Conservation (phyloP, 1,140 invertebrate genomes). For the Aphidius gifuensis region DNA sequence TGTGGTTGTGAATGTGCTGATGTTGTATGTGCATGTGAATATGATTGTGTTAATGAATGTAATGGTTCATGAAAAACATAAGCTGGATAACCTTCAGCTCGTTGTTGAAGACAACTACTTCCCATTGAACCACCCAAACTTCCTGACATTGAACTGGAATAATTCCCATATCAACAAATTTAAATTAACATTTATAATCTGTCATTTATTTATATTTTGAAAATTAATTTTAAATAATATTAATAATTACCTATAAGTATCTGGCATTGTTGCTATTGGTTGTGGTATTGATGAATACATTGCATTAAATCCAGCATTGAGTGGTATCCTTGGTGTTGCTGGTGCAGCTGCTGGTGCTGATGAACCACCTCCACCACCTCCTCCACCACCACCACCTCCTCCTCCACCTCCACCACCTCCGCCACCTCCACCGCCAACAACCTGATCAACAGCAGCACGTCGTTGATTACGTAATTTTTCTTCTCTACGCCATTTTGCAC, state of each 20-base stretch:
- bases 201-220: background rate
- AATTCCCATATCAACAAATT: conserved; percentile 14
- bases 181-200: background rate
- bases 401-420: conserved; percentile 64
- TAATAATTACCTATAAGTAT: conserved; percentile 80
- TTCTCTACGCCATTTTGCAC: conserved; percentile 97
- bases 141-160: conserved; percentile 73
- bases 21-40: conserved; percentile 53
- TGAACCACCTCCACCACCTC: conserved; percentile 51
- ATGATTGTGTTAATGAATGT: conserved; percentile 66
- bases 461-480: conserved; percentile 93
- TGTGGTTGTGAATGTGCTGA: conserved; percentile 56
- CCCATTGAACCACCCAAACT: conserved; percentile 73
- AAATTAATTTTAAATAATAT: background rate
- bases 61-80: conserved; percentile 93
- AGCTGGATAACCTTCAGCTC: conserved; percentile 76
- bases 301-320: conserved; percentile 86
- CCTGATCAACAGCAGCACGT: conserved; percentile 62
- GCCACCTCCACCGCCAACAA: conserved; percentile 50
- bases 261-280: conserved; percentile 88
- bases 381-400: conserved; percentile 51
- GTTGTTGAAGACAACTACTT: conserved; percentile 85
- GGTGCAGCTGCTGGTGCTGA: conserved; percentile 61
- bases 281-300: conserved; percentile 96
- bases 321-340: conserved; percentile 66